These are phyloP conservation scores for Ellobius talpinus DNA, from an alignment of 2,113 vertebrate genomes.

Conservation along the genomic window DNA sequence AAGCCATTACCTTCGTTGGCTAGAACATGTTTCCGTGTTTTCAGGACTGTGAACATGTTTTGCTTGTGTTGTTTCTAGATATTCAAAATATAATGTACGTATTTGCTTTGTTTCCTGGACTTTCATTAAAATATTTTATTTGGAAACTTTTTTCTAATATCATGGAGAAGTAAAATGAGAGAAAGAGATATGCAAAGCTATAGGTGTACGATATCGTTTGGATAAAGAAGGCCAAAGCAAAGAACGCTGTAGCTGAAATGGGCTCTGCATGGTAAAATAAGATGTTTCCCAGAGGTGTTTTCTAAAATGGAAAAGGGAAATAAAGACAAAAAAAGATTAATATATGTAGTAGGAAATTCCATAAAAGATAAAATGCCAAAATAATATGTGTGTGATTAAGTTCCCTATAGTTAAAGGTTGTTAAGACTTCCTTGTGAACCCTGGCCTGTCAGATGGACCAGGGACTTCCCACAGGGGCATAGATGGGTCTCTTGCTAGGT, in stretches of 20 bases:
- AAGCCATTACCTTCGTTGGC: background rate
- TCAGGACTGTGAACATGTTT: too few relatives aligned
- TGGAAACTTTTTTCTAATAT: background rate
- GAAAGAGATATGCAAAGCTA: background rate
- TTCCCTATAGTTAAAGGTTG: background rate
- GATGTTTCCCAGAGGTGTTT: background rate
- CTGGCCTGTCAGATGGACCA: background rate
- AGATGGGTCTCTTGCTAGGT: background rate
- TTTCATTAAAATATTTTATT: background rate
- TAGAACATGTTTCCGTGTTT: background rate
- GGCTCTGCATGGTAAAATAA: background rate
- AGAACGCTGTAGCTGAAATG: too few relatives aligned
- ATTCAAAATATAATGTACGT: background rate
- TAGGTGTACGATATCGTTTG: background rate
- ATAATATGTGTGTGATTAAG: background rate
- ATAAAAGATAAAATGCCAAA: background rate
- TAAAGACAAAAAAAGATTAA: background rate
- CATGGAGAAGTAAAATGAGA: background rate
- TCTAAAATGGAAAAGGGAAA: background rate
- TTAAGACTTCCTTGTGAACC: background rate
- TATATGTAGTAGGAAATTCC: background rate
- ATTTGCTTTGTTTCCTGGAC: background rate
- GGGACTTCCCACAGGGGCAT: background rate
- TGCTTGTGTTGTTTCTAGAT: background rate
- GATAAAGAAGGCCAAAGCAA: background rate